Evolutionary conservation across 2,797 vertebrate species (phyloP), one percentile per base, ranked within the genome.

Genomic region (Pampus argenteus): DNA sequence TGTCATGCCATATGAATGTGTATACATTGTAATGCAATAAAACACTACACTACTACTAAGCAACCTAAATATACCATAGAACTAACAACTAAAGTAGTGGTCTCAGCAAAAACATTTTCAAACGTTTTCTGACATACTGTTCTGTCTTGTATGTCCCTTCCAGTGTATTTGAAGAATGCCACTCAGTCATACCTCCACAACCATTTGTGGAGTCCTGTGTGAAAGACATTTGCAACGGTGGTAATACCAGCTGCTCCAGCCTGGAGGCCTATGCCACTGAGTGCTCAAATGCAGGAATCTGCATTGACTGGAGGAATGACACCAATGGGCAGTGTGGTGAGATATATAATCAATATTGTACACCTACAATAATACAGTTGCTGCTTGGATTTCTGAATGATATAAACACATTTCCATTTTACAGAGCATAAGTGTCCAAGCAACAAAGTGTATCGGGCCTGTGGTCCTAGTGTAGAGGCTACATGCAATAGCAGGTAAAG

Each of bases 241-340:
- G 14, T 0, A 40, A 72, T 2, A 10, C 44, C 1, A 79, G 61
- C 9, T 97, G 96, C 69, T 34, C 85, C 65, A 94, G 88, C 64
- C 73, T 97, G 62, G 91, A 95, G 83, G 90, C 90, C 1, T 96
- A 96, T 0, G 95, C 96, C 0, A 70, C 78, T 0, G 80, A 92
- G 31, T 97, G 96, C 26, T 76, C 86, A 0, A 47, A 51, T 9
- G 77, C 61, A 22, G 95, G 94, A 31, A n/a, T 89, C 5, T 97
- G 96, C 36, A 62, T 89, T 0, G 65, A 93, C 78, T 97, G 96
- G 96, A 95, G 96, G 48, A 89, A 67, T 0, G 73, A 86, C 18
- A 95, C 95, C 0, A 4, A 73, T 0, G 95, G 94, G 31, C 78
- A 86, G 56, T 96, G 95, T 22, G 84, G 95, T 96, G 64, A 94